phyloP scores from a whole-genome alignment of 2,797 vertebrate genomes.

The Echeneis naucrates region DNA sequence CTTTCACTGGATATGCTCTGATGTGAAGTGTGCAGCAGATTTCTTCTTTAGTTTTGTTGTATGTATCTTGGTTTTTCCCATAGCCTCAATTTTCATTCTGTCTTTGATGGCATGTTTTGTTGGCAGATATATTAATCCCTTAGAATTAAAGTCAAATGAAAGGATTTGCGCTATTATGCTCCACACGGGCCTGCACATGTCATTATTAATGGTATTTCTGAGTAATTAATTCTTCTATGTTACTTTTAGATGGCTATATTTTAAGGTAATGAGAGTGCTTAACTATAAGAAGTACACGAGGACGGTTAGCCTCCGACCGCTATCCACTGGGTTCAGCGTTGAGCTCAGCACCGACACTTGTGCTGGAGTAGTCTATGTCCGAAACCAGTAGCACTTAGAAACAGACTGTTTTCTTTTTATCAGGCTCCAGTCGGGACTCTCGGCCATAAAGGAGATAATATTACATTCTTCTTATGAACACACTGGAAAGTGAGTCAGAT shows the following conservation, averaged over 20 bases:
- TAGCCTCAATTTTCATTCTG: neutral
- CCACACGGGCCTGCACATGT: too few species aligned
- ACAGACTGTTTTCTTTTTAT: constrained; percentile 49
- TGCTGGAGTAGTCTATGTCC: neutral
- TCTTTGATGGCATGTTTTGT: too few species aligned
- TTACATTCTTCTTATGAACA: constrained; percentile 74
- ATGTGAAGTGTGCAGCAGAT: neutral
- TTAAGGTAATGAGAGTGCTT: neutral
- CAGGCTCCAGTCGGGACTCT: constrained; percentile 44
- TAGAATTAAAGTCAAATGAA: neutral
- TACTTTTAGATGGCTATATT: neutral
- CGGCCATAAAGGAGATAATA: constrained; percentile 69
- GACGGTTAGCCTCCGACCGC: neutral
- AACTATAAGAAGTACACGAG: neutral
- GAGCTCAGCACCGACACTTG: neutral
- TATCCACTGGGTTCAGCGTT: neutral
- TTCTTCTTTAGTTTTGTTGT: neutral
- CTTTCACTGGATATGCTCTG: neutral
- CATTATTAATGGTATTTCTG: neutral
- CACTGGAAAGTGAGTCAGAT: constrained; percentile 60
- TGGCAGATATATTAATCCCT: too few species aligned
- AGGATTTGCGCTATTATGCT: neutral
- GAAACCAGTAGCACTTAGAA: constrained; percentile 25
- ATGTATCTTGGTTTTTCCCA: neutral
- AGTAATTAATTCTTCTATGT: neutral